Conservation (phyloP, 2,797 vertebrate species). For the Chelon labrosus region DNA sequence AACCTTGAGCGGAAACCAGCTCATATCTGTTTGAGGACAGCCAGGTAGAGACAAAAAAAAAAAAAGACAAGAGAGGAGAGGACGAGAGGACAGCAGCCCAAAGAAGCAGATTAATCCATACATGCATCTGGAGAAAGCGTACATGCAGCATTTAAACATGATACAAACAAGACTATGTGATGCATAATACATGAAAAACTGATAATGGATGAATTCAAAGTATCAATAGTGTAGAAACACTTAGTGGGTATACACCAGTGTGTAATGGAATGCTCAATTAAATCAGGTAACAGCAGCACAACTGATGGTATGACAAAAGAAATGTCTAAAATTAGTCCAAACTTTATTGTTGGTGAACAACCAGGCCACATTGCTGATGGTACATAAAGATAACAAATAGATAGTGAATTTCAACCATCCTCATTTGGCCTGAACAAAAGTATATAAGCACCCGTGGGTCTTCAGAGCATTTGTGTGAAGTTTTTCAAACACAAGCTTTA, state of each 20-base stretch:
- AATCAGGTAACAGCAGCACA: neutral
- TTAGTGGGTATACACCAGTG: too few species aligned
- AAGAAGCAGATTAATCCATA: too few species aligned
- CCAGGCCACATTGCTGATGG: neutral
- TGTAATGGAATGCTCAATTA: too few species aligned
- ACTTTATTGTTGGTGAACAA: constrained; percentile 4
- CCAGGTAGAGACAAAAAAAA: too few species aligned
- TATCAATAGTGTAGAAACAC: too few species aligned
- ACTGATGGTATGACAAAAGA: neutral
- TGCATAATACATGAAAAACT: neutral
- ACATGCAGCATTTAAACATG: too few species aligned
- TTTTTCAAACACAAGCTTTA: neutral
- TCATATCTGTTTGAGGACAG: too few species aligned
- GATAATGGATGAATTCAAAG: neutral
- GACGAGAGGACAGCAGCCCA: too few species aligned
- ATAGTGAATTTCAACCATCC: neutral
- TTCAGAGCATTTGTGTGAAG: neutral
- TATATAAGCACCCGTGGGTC: neutral
- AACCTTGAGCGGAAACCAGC: too few species aligned
- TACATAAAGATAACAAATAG: neutral
- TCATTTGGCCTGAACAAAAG: neutral
- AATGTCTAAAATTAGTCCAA: constrained; percentile 2
- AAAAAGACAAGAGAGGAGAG: too few species aligned
- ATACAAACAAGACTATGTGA: too few species aligned
- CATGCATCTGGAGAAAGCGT: too few species aligned